These are phyloP conservation scores for Macrophya alboannulata DNA, from an alignment of 2,888 invertebrate genomes.

Conservation along the genomic window DNA sequence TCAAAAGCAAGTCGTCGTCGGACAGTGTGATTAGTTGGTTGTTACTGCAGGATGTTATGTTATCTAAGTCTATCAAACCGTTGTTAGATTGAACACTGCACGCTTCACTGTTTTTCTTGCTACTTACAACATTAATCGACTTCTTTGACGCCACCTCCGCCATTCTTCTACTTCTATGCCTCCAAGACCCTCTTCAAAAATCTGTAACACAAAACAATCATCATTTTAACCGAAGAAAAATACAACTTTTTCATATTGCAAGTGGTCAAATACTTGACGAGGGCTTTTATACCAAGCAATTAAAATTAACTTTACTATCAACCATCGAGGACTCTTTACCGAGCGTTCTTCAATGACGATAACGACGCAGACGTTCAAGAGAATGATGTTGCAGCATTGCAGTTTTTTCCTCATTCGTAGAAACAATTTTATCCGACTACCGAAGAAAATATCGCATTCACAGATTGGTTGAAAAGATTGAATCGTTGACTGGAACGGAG, in stretches of 20 bases:
- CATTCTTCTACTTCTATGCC: constrained; percentile 71
- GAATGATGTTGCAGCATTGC: too few species aligned
- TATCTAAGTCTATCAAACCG: constrained; percentile 79
- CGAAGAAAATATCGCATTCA: too few species aligned
- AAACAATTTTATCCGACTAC: too few species aligned
- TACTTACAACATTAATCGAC: constrained; percentile 77
- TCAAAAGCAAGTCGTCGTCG: constrained; percentile 74
- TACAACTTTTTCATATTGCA: neutral
- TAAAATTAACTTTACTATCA: too few species aligned
- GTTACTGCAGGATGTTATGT: constrained; percentile 77
- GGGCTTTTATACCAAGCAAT: constrained; percentile 57
- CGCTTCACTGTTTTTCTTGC: constrained; percentile 74
- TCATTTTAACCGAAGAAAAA: constrained; percentile 57
- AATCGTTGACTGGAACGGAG: too few species aligned
- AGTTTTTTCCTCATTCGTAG: too few species aligned
- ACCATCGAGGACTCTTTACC: too few species aligned
- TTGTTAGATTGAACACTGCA: constrained; percentile 79
- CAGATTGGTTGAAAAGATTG: too few species aligned
- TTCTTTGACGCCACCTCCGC: constrained; percentile 79
- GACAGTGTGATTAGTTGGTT: constrained; percentile 75
- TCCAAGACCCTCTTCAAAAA: constrained; percentile 58
- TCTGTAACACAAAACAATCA: constrained; percentile 65
- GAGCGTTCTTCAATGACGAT: neutral
- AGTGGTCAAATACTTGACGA: constrained; percentile 52
- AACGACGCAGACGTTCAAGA: too few species aligned